Evolutionary conservation across 2,888 invertebrate genomes (phyloP).

Genomic region (Tachystola acroxantha): DNA sequence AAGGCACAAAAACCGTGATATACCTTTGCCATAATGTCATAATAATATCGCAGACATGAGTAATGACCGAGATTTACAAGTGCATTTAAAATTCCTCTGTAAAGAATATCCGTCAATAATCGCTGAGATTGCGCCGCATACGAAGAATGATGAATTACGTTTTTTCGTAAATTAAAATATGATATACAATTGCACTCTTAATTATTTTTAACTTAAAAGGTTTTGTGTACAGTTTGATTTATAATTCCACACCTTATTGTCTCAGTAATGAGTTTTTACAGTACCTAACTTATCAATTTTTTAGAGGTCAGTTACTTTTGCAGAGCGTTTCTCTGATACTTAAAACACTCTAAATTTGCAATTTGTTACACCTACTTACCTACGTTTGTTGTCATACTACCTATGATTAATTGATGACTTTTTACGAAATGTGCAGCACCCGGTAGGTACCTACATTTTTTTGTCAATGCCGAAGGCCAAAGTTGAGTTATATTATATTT

Average conservation of each 20-base stretch:
- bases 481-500: too few species aligned
- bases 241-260: background rate
- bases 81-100: conserved; percentile 45
- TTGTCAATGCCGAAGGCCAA: too few species aligned
- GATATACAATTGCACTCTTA: conserved; percentile 15
- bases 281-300: too few species aligned
- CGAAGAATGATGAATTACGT: conserved; percentile 40
- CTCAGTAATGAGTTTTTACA: background rate
- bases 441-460: too few species aligned
- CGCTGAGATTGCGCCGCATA: conserved; percentile 25
- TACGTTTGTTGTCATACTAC: too few species aligned
- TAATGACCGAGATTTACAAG: conserved; percentile 46
- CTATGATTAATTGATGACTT: too few species aligned
- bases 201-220: conserved; percentile 17
- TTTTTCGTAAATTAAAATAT: conserved; percentile 30
- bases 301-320: too few species aligned
- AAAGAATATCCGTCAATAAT: conserved; percentile 29
- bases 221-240: background rate
- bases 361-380: too few species aligned
- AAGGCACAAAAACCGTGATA: conserved; percentile 39
- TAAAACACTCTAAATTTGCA: too few species aligned
- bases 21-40: conserved; percentile 37
- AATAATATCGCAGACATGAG: conserved; percentile 43
- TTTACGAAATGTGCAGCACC: too few species aligned
- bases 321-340: too few species aligned